Percentiles rank a stretch among this genome's conserved stretches.
Conservation (phyloP, 2,888 invertebrate genomes). For the Harpalus rufipes region DNA sequence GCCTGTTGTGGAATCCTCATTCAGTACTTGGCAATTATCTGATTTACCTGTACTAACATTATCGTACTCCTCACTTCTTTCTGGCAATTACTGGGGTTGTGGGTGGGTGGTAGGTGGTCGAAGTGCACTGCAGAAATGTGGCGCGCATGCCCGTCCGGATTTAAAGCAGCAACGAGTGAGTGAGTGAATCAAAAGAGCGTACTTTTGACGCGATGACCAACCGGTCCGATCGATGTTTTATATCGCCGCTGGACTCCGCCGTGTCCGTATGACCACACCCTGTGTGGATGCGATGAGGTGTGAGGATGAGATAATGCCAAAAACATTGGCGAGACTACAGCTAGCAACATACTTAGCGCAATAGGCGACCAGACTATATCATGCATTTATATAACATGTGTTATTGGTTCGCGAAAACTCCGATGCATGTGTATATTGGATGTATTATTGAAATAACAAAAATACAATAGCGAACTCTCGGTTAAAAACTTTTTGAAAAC, state of each 20-base stretch:
- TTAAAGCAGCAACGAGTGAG: slow-evolving; percentile 74
- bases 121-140: slow-evolving; percentile 53
- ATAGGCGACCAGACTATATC: too few relatives aligned
- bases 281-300: slow-evolving; percentile 8
- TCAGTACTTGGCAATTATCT: background rate
- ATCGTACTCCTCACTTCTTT: background rate
- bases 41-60: background rate
- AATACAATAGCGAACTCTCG: too few relatives aligned
- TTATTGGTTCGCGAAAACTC: too few relatives aligned
- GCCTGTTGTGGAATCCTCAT: background rate
- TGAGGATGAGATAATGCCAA: slow-evolving; percentile 5
- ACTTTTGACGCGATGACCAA: slow-evolving; percentile 78
- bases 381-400: too few relatives aligned
- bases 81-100: slow-evolving; percentile 4
- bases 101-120: slow-evolving; percentile 25
- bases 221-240: slow-evolving; percentile 78
- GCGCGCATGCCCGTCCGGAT: slow-evolving; percentile 63
- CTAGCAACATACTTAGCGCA: too few relatives aligned
- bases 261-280: slow-evolving; percentile 54
- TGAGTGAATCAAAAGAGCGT: slow-evolving; percentile 75
- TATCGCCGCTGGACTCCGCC: slow-evolving; percentile 74
- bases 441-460: too few relatives aligned
- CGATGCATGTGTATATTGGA: too few relatives aligned
- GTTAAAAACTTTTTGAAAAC: too few relatives aligned
- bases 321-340: background rate